Percentiles rank a stretch among this genome's conserved stretches.
Evolutionary conservation across 1,140 invertebrate genomes (phyloP).

Genomic region (Campoletis sonorensis): DNA sequence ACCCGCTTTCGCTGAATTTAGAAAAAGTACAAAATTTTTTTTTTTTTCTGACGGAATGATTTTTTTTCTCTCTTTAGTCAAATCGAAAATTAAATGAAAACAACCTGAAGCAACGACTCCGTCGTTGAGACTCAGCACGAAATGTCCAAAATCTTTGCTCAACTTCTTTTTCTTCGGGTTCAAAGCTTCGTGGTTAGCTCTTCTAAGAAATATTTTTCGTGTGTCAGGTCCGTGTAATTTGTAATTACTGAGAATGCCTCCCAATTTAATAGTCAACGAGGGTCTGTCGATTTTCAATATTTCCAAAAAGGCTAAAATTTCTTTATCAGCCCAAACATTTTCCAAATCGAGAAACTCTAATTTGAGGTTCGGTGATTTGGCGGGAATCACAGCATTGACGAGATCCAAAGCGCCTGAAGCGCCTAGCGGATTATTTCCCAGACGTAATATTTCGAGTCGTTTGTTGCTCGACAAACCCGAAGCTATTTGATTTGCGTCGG

Average conservation of each 20-base stretch:
- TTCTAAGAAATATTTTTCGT: slow-evolving; percentile 69
- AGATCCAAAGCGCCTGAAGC: slow-evolving; percentile 60
- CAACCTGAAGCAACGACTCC: slow-evolving; percentile 52
- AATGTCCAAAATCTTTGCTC: slow-evolving; percentile 72
- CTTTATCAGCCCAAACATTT: slow-evolving; percentile 70
- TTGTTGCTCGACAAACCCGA: slow-evolving; percentile 62
- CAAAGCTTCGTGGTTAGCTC: slow-evolving; percentile 73
- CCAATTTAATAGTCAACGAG: slow-evolving; percentile 67
- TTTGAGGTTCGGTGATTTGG: slow-evolving; percentile 49
- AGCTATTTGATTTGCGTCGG: slow-evolving; percentile 59
- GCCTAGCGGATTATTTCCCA: slow-evolving; percentile 68
- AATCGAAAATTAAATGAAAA: background rate
- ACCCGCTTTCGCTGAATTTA: too few relatives aligned
- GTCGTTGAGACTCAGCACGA: slow-evolving; percentile 64
- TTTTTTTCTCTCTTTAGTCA: too few relatives aligned
- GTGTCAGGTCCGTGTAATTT: slow-evolving; percentile 70
- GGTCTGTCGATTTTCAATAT: slow-evolving; percentile 60
- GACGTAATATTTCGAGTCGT: slow-evolving; percentile 58
- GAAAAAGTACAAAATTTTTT: too few relatives aligned
- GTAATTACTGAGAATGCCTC: slow-evolving; percentile 74
- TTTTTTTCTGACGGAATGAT: too few relatives aligned
- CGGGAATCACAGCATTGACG: slow-evolving; percentile 53
- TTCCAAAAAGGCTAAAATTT: slow-evolving; percentile 63
- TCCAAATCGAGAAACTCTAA: slow-evolving; percentile 70
- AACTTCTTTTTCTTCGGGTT: slow-evolving; percentile 70